Conservation (phyloP, 1,140 invertebrate genomes). For the Ectropis grisescens region DNA sequence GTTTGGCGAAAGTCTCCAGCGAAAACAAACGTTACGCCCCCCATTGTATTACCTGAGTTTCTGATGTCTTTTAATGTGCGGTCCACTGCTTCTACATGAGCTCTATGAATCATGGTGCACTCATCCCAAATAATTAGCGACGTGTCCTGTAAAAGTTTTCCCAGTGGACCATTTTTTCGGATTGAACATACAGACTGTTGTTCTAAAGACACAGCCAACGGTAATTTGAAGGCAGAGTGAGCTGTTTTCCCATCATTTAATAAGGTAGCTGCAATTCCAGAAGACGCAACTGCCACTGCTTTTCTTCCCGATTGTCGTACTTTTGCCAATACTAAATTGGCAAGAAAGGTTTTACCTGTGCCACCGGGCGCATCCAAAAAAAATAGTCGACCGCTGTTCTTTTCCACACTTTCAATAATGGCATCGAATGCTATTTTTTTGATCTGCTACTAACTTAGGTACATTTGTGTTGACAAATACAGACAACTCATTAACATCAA, state of each 20-base stretch:
- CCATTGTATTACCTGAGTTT: conserved; percentile 4
- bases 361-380: conserved; percentile 9
- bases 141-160: conserved; percentile 14
- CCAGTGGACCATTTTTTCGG: conserved; percentile 25
- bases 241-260: background rate
- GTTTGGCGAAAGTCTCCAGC: conserved; percentile 57
- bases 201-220: background rate
- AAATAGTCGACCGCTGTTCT: no score
- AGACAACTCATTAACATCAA: no score
- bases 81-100: conserved; percentile 7
- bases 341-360: conserved; percentile 5
- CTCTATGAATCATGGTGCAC: conserved; percentile 52
- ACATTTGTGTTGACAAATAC: no score
- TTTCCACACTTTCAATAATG: no score
- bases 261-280: background rate
- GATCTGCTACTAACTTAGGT: no score
- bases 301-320: conserved; percentile 3
- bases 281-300: background rate
- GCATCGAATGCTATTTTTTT: no score
- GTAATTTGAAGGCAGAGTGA: background rate
- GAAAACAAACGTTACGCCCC: conserved; percentile 15
- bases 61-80: conserved; percentile 37
- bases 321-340: conserved; percentile 5
- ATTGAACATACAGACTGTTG: conserved; percentile 30
- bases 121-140: conserved; percentile 46